phyloP scores from a whole-genome alignment of 2,888 invertebrate species.

The Orthosia gracilis region DNA sequence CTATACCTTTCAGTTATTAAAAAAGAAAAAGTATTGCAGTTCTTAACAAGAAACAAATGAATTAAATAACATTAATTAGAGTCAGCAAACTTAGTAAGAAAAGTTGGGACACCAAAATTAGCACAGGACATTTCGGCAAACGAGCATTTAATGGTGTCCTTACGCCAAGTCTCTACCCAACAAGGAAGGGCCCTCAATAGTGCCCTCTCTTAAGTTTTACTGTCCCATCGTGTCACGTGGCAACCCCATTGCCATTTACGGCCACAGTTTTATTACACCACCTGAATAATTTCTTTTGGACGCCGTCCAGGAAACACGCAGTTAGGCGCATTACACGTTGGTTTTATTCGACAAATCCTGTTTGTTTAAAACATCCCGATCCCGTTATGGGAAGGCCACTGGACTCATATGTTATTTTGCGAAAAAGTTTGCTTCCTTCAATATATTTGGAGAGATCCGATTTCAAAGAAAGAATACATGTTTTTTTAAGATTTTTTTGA shows the following conservation, averaged over 20 bases:
- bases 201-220: constrained; percentile 51
- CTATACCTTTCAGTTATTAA: neutral
- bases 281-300: constrained; percentile 52
- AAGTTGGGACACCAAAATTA: constrained; percentile 23
- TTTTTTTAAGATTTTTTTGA: too few relatives aligned
- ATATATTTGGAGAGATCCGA: neutral
- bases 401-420: constrained; percentile 15
- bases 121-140: constrained; percentile 26
- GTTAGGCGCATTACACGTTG: constrained; percentile 22
- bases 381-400: constrained; percentile 2
- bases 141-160: constrained; percentile 31
- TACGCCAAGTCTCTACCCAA: constrained; percentile 8
- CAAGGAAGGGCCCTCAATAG: constrained; percentile 26
- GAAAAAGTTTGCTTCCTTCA: neutral
- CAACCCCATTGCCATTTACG: constrained; percentile 39
- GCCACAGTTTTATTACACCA: constrained; percentile 40
- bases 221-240: constrained; percentile 49
- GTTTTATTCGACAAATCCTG: constrained; percentile 38
- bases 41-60: neutral
- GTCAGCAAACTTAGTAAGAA: constrained; percentile 5
- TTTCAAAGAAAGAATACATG: neutral
- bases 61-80: neutral
- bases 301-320: constrained; percentile 37
- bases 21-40: neutral
- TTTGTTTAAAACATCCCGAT: constrained; percentile 42